These are phyloP conservation scores for Saccostrea glomerata DNA, from an alignment of 1,140 invertebrate species.

Conservation along the genomic window DNA sequence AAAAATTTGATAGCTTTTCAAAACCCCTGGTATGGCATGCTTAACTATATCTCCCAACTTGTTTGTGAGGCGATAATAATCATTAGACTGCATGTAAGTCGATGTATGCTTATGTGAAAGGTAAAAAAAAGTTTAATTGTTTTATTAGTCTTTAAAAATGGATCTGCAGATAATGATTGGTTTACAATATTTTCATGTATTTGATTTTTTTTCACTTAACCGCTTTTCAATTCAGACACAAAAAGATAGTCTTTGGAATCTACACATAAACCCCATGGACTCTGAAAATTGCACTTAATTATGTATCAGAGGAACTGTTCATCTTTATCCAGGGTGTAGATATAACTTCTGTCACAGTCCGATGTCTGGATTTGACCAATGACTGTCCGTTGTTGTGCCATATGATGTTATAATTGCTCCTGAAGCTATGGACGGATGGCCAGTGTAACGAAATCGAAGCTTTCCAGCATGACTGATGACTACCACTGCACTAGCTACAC, in stretches of 20 bases:
- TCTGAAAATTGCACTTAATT: not conserved
- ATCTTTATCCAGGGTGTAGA: not conserved
- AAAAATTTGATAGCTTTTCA: no score
- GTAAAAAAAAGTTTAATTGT: no score
- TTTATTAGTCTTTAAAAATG: no score
- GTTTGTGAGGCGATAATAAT: no score
- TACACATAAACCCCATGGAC: not conserved
- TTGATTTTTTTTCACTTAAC: not conserved
- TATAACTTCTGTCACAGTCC: not conserved
- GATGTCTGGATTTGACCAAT: not conserved
- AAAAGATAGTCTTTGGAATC: not conserved
- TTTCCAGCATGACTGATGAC: not conserved
- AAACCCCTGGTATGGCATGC: no score
- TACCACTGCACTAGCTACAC: not conserved
- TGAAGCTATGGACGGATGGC: not conserved
- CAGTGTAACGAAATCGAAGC: not conserved
- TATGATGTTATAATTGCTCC: not conserved
- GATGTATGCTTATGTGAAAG: no score
- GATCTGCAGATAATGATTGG: no score
- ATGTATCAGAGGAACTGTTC: not conserved
- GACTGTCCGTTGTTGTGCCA: not conserved
- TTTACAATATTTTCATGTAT: not conserved
- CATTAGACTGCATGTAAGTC: no score
- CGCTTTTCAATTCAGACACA: not conserved
- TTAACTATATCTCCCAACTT: no score